Conservation (phyloP, 1,140 invertebrate species). For the Cataglyphis hispanica region DNA sequence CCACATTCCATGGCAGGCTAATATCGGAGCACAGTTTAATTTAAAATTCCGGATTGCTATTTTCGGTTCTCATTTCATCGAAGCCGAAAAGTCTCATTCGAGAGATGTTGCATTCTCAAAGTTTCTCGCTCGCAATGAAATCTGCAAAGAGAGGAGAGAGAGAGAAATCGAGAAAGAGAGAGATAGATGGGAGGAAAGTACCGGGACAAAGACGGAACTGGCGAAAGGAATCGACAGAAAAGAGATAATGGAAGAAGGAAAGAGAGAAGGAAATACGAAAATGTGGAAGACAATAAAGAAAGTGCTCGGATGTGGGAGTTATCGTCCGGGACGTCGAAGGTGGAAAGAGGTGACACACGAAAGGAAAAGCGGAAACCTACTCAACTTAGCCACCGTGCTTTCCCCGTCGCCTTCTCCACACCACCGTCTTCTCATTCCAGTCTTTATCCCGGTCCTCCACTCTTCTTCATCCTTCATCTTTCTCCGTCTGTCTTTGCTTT, state of each 20-base stretch:
- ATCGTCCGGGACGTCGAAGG: slow-evolving; percentile 69
- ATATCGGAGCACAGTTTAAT: slow-evolving; percentile 23
- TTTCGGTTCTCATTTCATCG: slow-evolving; percentile 53
- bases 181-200: slow-evolving; percentile 6
- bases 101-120: neutral
- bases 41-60: slow-evolving; percentile 54
- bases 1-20: slow-evolving; percentile 22
- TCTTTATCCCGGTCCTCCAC: neutral
- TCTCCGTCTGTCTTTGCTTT: slow-evolving; percentile 40
- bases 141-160: neutral
- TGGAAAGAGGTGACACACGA: slow-evolving; percentile 70
- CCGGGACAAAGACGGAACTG: slow-evolving; percentile 26
- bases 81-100: slow-evolving; percentile 53
- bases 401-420: neutral
- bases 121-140: slow-evolving; percentile 29
- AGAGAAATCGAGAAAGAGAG: too few relatives aligned
- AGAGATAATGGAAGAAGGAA: neutral
- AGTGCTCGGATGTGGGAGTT: slow-evolving; percentile 57
- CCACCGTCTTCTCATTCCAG: slow-evolving; percentile 30
- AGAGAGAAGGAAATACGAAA: slow-evolving; percentile 13
- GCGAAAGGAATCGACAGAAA: slow-evolving; percentile 3
- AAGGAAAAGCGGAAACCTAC: slow-evolving; percentile 72
- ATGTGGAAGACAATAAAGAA: slow-evolving; percentile 56
- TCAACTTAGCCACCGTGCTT: slow-evolving; percentile 62
- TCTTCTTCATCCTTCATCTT: neutral